Evolutionary conservation across 2,888 invertebrate species (phyloP).

Genomic region (Drosophila quinaria): DNA sequence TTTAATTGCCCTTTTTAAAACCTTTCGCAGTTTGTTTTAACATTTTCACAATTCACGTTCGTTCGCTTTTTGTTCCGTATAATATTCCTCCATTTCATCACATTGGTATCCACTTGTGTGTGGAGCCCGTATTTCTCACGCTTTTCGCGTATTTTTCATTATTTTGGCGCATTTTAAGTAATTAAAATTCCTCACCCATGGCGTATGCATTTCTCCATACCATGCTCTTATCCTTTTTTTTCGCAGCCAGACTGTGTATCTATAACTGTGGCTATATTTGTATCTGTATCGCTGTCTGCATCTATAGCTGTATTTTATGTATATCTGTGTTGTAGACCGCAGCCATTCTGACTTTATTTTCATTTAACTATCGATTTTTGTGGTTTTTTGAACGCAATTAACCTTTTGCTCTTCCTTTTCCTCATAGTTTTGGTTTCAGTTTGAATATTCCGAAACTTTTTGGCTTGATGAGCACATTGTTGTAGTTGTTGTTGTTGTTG

Average conservation of each 20-base stretch:
- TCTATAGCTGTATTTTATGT: slow-evolving; percentile 18
- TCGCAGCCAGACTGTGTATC: slow-evolving; percentile 6
- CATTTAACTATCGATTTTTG: slow-evolving; percentile 71
- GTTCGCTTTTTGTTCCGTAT: slow-evolving; percentile 21
- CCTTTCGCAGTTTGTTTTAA: slow-evolving; percentile 53
- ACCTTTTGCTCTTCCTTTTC: slow-evolving; percentile 39
- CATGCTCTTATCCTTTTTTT: not conserved
- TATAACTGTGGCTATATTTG: slow-evolving; percentile 8
- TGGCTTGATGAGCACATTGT: slow-evolving; percentile 39
- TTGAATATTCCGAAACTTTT: slow-evolving; percentile 50
- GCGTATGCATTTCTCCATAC: slow-evolving; percentile 30
- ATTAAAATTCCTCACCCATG: slow-evolving; percentile 66
- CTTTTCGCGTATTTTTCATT: slow-evolving; percentile 50
- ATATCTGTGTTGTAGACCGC: slow-evolving; percentile 53
- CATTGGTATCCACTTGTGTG: not conserved
- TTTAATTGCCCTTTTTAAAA: slow-evolving; percentile 63
- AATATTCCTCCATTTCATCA: slow-evolving; percentile 36
- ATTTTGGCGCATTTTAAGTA: slow-evolving; percentile 67
- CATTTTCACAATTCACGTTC: slow-evolving; percentile 29
- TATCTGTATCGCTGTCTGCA: slow-evolving; percentile 13
- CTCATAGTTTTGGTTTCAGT: slow-evolving; percentile 15
- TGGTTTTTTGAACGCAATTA: slow-evolving; percentile 68
- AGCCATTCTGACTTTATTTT: slow-evolving; percentile 59
- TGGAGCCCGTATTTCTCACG: slow-evolving; percentile 18
- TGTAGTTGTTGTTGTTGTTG: slow-evolving; percentile 12